Base-by-base conservation (phyloP, 2,113 vertebrate genomes). In the Corythornis cristatus region DNA sequence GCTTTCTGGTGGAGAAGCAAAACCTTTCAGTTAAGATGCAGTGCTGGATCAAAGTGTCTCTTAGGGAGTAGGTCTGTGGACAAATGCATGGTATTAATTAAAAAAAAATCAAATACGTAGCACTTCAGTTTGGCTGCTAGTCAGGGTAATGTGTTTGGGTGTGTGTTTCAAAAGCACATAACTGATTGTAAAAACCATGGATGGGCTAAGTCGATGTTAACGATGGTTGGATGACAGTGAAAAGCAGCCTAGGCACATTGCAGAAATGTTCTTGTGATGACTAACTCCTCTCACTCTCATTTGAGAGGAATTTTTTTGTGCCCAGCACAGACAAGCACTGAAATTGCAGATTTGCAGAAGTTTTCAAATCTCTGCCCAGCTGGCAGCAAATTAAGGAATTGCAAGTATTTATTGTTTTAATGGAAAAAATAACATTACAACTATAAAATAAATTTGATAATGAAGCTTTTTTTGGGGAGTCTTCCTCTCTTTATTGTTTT, bases 211-310 rank as follows among this genome's bases (percentile, higher is more conserved):
- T 94, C 50, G 0, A 45, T 83, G 37, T 94, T 94, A 96, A 67
- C 4, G 9, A 83, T 33, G 54, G 67, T 90, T 90, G 84, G 88
- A 67, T 86, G 90, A 81, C 83, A 76, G 50, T 86, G 86, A 93
- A 93, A 88, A 94, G 94, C 93, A 60, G 83, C 46, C 67, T 40
- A 73, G 82, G 94, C 93, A 91, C 76, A 84, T 95, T 95, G 85
- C 87, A 90, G 83, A 70, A 83, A 95, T 95, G 74, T 86, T 97
- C 94, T 89, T 35, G 60, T 73, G 92, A 76, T 93, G 94, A 95
- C 72, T 96, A 95, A 97, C 74, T 2, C 35, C 35, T 72, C 31
- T 76, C 48, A 15, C 80, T 91, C 93, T 94, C 82, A 88, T 37
- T 16, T 29, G 11, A 62, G 77, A 66, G 89, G 96, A 96, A 97